Evolutionary conservation across 2,797 vertebrate genomes (phyloP).

Genomic region (Melanogrammus aeglefinus): DNA sequence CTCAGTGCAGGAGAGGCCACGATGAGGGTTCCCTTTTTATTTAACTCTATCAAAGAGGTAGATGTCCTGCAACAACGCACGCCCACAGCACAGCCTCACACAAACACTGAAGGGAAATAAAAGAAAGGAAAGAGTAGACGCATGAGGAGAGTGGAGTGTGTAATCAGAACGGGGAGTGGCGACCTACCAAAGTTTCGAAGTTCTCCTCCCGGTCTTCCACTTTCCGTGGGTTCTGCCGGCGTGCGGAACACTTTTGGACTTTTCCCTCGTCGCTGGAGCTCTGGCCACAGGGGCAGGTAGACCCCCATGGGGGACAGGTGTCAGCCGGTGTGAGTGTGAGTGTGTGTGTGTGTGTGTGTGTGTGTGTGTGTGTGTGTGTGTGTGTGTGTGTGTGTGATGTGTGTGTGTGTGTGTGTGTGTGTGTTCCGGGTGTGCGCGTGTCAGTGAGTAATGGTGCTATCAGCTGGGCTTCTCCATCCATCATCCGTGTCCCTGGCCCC

Average conservation of each 20-base stretch:
- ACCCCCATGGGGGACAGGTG: constrained; percentile 83
- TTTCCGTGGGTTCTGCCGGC: constrained; percentile 61
- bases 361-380: constrained; percentile 51
- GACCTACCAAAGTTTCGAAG: constrained; percentile 62
- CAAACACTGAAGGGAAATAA: constrained; percentile 8
- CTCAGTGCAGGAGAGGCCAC: neutral
- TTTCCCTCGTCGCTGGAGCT: constrained; percentile 71
- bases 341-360: constrained; percentile 78
- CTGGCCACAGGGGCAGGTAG: constrained; percentile 74
- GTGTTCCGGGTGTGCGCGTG: constrained; percentile 72
- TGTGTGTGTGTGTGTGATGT: too few relatives aligned
- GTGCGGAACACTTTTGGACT: constrained; percentile 71
- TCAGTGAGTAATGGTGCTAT: constrained; percentile 98
- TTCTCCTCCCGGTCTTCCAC: constrained; percentile 45
- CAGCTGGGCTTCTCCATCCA: constrained; percentile 92
- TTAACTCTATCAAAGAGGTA: neutral
- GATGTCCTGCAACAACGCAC: neutral
- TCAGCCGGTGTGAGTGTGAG: constrained; percentile 82
- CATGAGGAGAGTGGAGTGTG: neutral
- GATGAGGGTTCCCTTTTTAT: neutral
- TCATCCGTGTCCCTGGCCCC: constrained; percentile 81
- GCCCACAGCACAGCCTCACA: neutral
- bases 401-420: too few relatives aligned
- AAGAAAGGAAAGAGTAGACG: neutral
- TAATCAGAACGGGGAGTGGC: constrained; percentile 24